Conservation (phyloP, 2,797 vertebrate species). For the Sebastes variabilis region DNA sequence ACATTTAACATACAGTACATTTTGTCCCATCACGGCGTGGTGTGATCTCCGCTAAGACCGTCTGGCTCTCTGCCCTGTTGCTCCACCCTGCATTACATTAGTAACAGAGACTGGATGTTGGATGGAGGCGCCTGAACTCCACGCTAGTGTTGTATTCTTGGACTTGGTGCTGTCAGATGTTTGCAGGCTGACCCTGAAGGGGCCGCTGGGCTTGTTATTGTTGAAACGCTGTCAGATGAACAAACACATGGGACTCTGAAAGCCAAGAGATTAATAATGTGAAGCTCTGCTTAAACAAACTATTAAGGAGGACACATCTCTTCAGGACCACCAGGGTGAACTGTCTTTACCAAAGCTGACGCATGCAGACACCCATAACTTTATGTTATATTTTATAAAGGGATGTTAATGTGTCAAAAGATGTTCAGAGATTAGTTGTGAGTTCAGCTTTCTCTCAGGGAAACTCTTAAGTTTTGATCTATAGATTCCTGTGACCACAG, state of each 20-base stretch:
- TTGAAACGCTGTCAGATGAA: constrained; percentile 50
- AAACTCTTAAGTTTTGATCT: not conserved
- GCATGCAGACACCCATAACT: not conserved
- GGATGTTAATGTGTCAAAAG: not conserved
- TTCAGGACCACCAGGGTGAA: constrained; percentile 35
- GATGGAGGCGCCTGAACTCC: constrained; percentile 5
- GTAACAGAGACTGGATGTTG: constrained; percentile 2
- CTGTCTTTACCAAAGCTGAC: not conserved
- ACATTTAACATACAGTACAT: not conserved
- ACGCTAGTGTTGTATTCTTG: constrained; percentile 19
- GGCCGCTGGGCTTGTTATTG: constrained; percentile 44
- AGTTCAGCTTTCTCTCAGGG: not conserved
- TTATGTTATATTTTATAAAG: not conserved
- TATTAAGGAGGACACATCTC: constrained; percentile 17
- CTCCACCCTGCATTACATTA: not conserved
- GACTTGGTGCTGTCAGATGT: constrained; percentile 18
- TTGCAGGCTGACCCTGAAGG: constrained; percentile 25
- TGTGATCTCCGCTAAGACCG: not conserved
- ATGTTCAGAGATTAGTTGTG: not conserved
- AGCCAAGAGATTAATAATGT: constrained; percentile 45
- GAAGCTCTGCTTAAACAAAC: constrained; percentile 57
- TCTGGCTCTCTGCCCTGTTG: not conserved
- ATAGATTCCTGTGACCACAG: not conserved
- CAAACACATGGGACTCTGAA: constrained; percentile 20
- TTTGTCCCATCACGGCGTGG: not conserved